Percentiles rank a stretch among this genome's conserved stretches.
Conservation (phyloP, 2,113 vertebrate genomes). For the Melanocharis versteri region DNA sequence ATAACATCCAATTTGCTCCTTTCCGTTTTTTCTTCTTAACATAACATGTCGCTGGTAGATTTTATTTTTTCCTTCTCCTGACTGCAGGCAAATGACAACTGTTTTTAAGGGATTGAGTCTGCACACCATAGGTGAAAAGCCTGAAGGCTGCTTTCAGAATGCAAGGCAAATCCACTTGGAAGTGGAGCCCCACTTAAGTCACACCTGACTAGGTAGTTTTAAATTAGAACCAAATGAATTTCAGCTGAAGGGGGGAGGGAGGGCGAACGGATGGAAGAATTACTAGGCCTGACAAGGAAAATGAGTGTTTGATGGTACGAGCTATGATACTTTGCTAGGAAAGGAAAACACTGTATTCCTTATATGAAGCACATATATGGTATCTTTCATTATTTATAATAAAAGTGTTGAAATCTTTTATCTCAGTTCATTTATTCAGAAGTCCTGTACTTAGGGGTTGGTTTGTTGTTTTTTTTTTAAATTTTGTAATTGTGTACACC, state of each 20-base stretch:
- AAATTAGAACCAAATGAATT: slow-evolving; percentile 58
- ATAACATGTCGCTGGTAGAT: background rate
- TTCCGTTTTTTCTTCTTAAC: background rate
- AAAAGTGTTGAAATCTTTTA: slow-evolving; percentile 72
- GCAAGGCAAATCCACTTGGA: background rate
- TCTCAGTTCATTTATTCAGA: slow-evolving; percentile 77
- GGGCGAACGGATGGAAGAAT: background rate
- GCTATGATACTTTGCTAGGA: slow-evolving; percentile 50
- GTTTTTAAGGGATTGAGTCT: background rate
- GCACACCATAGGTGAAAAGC: background rate
- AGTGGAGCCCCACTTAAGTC: slow-evolving; percentile 2
- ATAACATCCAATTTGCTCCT: background rate
- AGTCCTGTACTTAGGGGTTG: slow-evolving; percentile 61
- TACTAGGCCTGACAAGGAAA: slow-evolving; percentile 50
- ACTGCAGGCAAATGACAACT: background rate
- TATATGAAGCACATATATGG: slow-evolving; percentile 74
- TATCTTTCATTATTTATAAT: slow-evolving; percentile 81
- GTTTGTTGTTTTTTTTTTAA: background rate
- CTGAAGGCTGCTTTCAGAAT: slow-evolving; percentile 12
- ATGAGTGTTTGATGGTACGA: slow-evolving; percentile 75
- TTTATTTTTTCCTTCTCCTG: background rate
- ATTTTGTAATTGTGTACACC: slow-evolving; percentile 75
- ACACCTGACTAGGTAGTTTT: slow-evolving; percentile 51
- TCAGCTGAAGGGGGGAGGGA: background rate
- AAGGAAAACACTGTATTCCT: slow-evolving; percentile 80